A percentile compares a stretch with the other conserved stretches of the same genome.
Conservation (phyloP, 2,113 vertebrate species). For the Australoheros scitulus region DNA sequence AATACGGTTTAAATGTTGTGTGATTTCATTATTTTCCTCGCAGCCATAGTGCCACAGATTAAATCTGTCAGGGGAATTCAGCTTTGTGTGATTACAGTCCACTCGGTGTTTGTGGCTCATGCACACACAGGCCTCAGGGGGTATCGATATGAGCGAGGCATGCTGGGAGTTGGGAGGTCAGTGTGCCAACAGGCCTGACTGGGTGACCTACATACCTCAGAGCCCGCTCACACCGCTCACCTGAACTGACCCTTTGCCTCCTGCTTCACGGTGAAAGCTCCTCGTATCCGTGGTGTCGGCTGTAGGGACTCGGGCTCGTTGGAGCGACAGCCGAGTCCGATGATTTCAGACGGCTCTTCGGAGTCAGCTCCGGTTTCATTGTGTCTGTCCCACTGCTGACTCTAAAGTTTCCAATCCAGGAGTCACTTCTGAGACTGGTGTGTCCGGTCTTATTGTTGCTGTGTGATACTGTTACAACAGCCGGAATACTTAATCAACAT, state of each 20-base stretch:
- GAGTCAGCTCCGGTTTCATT: too few relatives aligned
- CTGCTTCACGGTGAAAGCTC: background rate
- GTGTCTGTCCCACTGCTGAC: too few relatives aligned
- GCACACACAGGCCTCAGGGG: background rate
- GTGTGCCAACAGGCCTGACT: slow-evolving; percentile 43
- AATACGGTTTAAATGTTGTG: background rate
- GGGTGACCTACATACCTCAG: slow-evolving; percentile 33
- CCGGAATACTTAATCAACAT: too few relatives aligned
- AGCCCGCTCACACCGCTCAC: background rate
- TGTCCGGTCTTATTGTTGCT: too few relatives aligned
- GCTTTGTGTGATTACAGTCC: background rate
- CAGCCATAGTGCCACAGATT: background rate
- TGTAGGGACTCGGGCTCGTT: background rate
- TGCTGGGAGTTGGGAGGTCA: slow-evolving; percentile 56
- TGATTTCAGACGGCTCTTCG: too few relatives aligned
- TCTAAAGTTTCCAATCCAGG: too few relatives aligned
- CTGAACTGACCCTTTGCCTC: slow-evolving; percentile 5
- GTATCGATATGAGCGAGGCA: slow-evolving; percentile 40
- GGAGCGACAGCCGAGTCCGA: too few relatives aligned
- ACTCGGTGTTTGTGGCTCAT: background rate
- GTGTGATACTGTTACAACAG: too few relatives aligned
- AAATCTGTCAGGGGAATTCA: too few relatives aligned
- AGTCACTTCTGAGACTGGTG: too few relatives aligned
- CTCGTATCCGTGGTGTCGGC: background rate
- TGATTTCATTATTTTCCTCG: too few relatives aligned